These are phyloP conservation scores for Platycnemis pennipes DNA, from an alignment of 2,888 invertebrate genomes.

Conservation along the genomic window DNA sequence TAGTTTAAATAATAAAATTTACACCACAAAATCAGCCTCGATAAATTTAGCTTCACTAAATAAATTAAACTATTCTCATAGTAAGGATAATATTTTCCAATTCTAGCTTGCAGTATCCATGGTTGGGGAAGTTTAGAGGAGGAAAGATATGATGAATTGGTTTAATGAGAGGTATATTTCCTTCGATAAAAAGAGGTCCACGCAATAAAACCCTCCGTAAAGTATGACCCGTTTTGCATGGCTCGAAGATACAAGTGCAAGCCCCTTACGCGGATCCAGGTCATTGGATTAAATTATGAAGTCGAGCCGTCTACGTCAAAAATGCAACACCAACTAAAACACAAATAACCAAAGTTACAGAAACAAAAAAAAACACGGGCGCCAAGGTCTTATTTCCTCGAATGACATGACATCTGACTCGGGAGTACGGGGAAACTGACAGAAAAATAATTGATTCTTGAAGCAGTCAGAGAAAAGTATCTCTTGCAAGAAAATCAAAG, in stretches of 20 bases:
- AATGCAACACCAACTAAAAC: too few species aligned
- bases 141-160: neutral
- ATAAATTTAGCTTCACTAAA: too few species aligned
- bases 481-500: neutral
- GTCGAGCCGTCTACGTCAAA: neutral
- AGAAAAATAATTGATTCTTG: neutral
- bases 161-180: neutral
- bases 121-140: too few species aligned
- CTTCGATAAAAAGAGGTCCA: neutral
- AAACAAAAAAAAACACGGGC: too few species aligned
- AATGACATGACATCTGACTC: neutral
- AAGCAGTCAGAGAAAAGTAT: neutral
- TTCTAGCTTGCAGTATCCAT: too few species aligned
- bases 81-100: too few species aligned
- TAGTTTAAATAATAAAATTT: too few species aligned
- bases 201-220: neutral
- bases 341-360: too few species aligned
- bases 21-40: too few species aligned
- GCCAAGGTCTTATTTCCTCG: neutral
- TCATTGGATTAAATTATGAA: neutral
- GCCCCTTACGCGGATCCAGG: neutral
- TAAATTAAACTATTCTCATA: too few species aligned
- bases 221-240: neutral
- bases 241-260: neutral
- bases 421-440: neutral